These are phyloP conservation scores for Corella eumyota DNA, from an alignment of 23 tunicate species.

Conservation along the genomic window DNA sequence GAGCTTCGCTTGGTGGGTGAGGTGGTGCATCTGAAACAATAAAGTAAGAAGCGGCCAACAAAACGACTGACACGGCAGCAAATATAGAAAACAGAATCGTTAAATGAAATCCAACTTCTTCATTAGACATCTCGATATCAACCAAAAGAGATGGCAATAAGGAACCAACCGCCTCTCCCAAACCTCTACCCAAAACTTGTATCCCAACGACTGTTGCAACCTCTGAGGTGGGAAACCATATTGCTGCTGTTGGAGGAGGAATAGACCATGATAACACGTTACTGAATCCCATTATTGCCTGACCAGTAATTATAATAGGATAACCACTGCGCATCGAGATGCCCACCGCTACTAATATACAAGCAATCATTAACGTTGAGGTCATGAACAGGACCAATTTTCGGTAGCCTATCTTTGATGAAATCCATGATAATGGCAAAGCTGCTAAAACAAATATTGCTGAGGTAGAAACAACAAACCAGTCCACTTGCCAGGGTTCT, in stretches of 20 bases:
- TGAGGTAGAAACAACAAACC: slow-evolving; percentile 11
- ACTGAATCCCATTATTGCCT: slow-evolving; percentile 17
- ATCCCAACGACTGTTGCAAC: slow-evolving; percentile 16
- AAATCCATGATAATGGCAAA: slow-evolving; percentile 11
- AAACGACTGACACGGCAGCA: slow-evolving; percentile 7
- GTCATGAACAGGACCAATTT: slow-evolving; percentile 1
- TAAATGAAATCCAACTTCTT: neutral
- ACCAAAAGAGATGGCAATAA: neutral
- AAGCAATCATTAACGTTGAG: neutral
- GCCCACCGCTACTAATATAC: slow-evolving; percentile 7
- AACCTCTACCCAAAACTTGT: slow-evolving; percentile 19
- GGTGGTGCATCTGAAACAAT: slow-evolving; percentile 40
- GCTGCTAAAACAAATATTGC: slow-evolving; percentile 8
- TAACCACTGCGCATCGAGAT: slow-evolving; percentile 1
- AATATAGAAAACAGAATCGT: slow-evolving; percentile 15
- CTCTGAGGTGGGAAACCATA: slow-evolving; percentile 7
- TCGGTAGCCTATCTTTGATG: slow-evolving; percentile 7
- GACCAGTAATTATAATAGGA: slow-evolving; percentile 1
- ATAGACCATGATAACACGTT: slow-evolving; percentile 12
- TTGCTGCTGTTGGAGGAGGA: slow-evolving; percentile 9
- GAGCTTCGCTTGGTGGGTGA: slow-evolving; percentile 58
- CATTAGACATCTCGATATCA: neutral
- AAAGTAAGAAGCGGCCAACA: slow-evolving; percentile 3
- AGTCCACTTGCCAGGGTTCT: slow-evolving; percentile 19
- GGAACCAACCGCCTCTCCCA: slow-evolving; percentile 17